Base-by-base conservation (phyloP, 2,113 vertebrate genomes). In the Odontophorus gujanensis region DNA sequence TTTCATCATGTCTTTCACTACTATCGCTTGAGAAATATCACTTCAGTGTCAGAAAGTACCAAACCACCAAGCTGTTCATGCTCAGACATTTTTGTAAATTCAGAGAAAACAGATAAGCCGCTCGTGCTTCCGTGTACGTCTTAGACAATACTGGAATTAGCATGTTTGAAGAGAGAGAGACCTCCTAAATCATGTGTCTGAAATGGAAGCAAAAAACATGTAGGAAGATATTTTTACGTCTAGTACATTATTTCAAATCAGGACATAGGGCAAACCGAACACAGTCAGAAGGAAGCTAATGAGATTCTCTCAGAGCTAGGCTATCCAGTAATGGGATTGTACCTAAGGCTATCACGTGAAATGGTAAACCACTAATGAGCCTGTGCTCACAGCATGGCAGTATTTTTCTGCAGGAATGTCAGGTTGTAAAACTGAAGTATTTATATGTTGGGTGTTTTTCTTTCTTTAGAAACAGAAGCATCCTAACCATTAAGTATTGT, bases 291-390 rank as follows among this genome's bases (percentile, higher is more conserved):
- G 48, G 48, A 22, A 71, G 38, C 84, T 90, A 90, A 95, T 90
- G 77, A 75, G 80, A 55, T 72, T 95, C 43, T 74, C 2, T 84
- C 28, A 30, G 53, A 58, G 40, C 2, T 3, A 91, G 74, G 24
- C 74, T 91, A 14, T 45, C 74, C 68, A 34, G 51, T 92, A 72
- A 91, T 72, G 74, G 59, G 80, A 61, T 74, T 96, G 76, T 89
- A 42, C 1, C 1, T 90, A 68, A 83, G 50, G 53, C 81, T 81
- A 0, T 62, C 57, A 80, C 69, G 19, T 92, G 87, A 85, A 93
- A 47, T 65, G 5, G 53, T 63, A 62, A 93, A 68, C 59, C 86
- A 16, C 51, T 73, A 67, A 14, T 20, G 55, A 80, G 59, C 55
- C 67, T 8, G 2, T 91, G n/a, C 58, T 91, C 85, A 43, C 22